phyloP scores from a whole-genome alignment of 2,797 vertebrate species.

The Halcyon smyrnensis region DNA sequence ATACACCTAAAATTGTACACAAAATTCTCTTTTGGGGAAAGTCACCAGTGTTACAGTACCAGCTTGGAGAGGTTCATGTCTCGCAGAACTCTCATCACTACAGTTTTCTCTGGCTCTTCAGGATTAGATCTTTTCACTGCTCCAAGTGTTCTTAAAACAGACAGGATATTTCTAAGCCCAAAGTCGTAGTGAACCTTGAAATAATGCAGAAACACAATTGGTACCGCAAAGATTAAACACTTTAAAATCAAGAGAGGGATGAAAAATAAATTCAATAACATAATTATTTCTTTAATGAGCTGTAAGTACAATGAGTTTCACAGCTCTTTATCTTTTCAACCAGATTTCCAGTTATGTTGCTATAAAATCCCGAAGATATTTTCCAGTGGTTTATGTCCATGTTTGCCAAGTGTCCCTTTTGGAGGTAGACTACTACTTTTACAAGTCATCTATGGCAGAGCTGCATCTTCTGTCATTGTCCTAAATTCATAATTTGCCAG shows the following conservation, averaged over 20 bases:
- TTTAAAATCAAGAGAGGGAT: background rate
- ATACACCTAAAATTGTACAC: background rate
- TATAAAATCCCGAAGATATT: background rate
- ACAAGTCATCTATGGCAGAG: background rate
- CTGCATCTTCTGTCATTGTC: background rate
- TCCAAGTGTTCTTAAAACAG: constrained; percentile 87
- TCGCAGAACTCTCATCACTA: constrained; percentile 88
- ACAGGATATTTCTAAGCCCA: constrained; percentile 88
- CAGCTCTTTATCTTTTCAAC: background rate
- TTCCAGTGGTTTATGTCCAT: background rate
- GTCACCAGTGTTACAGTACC: constrained; percentile 67
- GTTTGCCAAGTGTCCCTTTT: background rate
- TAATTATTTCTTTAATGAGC: background rate
- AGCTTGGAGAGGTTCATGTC: constrained; percentile 92
- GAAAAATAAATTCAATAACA: background rate
- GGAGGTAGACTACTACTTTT: background rate
- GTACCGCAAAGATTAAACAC: background rate
- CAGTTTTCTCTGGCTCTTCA: constrained; percentile 82
- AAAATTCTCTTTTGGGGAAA: background rate
- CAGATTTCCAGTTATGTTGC: background rate
- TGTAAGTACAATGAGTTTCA: background rate
- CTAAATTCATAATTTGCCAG: background rate
- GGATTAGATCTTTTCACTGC: constrained; percentile 86
- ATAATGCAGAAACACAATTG: background rate
- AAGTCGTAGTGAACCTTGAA: constrained; percentile 89